Evolutionary conservation across 2,888 invertebrate species (phyloP), one percentile per base, ranked within the genome.

Genomic region (Lepas anatifera): DNA sequence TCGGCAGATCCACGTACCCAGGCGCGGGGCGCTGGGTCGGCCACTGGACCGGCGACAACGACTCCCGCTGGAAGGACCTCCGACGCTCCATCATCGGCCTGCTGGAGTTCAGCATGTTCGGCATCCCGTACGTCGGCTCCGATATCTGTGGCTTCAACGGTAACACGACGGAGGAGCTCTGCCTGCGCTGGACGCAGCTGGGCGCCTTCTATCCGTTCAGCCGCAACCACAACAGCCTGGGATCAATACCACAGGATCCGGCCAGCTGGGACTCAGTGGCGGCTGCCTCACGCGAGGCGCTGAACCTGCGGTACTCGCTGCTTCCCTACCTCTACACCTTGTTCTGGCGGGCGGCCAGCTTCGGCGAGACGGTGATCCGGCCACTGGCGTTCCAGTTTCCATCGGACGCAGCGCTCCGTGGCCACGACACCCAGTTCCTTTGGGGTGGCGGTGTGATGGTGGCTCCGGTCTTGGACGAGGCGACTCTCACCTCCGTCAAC

Each of bases 41-140:
- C 0, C 91, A 92, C 79, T 92, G 92, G 92, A 87, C 89, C 75
- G 93, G 92, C 0, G 93, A 93, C 58, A 74, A 74, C 72, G 46
- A 71, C 1, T 70, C 73, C 6, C 69, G 69, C 6, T 74, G 73
- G 73, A 16, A 27, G 3, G 64, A 72, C 68, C 68, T 73, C 16
- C 32, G 32, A 10, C 41, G 68, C n/a, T 73, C 73, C 41, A 68
- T 73, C 41, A 67, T 71, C n/a, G 74, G 88, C 76, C 78, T 90
- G 72, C 79, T 92, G 63, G 86, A 86, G 77, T 89, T 87, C 80
- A 88, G 87, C 76, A 78, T 92, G 72, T 91, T 89, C 80, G 92
- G 91, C 25, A 84, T 92, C 35, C 90, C 92, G 2, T 84, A 91
- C 84, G 87, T 89, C 82, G 92, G 92, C 1, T 87, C 90, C 0